Percentiles rank a stretch among this genome's conserved stretches.
These are phyloP conservation scores for Cylloceria caligata DNA, from an alignment of 2,888 invertebrate species.

Conservation along the genomic window DNA sequence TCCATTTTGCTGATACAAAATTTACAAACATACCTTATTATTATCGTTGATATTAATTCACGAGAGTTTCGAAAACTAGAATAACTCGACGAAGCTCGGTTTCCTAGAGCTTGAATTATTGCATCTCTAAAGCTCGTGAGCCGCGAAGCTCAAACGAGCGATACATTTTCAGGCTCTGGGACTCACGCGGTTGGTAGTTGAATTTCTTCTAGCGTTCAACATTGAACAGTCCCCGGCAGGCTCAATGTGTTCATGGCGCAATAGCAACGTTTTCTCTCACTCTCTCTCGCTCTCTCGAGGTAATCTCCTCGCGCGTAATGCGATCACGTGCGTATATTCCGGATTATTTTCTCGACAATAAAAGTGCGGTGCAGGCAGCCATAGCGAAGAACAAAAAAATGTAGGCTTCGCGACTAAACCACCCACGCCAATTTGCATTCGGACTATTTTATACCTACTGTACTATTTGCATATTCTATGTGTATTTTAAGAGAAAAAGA, in stretches of 20 bases:
- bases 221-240: constrained; percentile 32
- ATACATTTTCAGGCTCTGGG: constrained; percentile 35
- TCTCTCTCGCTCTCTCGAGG: constrained; percentile 16
- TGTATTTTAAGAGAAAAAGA: neutral
- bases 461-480: neutral
- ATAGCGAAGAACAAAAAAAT: constrained; percentile 27
- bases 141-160: constrained; percentile 36
- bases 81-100: neutral
- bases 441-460: constrained; percentile 15
- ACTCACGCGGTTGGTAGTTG: neutral
- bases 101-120: constrained; percentile 12
- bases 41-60: neutral
- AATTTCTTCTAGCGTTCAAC: constrained; percentile 40
- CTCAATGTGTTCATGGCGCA: constrained; percentile 32
- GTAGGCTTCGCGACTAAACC: constrained; percentile 13
- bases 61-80: neutral
- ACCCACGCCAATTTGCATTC: constrained; percentile 31
- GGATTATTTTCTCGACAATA: constrained; percentile 64
- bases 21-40: neutral
- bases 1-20: neutral
- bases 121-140: constrained; percentile 37
- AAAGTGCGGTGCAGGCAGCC: constrained; percentile 28
- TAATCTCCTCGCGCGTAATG: constrained; percentile 64
- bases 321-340: constrained; percentile 64
- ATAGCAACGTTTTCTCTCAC: constrained; percentile 33